Evolutionary conservation across 2,888 invertebrate genomes (phyloP), one percentile per base, ranked within the genome.

Genomic region (Fragum whitleyi): DNA sequence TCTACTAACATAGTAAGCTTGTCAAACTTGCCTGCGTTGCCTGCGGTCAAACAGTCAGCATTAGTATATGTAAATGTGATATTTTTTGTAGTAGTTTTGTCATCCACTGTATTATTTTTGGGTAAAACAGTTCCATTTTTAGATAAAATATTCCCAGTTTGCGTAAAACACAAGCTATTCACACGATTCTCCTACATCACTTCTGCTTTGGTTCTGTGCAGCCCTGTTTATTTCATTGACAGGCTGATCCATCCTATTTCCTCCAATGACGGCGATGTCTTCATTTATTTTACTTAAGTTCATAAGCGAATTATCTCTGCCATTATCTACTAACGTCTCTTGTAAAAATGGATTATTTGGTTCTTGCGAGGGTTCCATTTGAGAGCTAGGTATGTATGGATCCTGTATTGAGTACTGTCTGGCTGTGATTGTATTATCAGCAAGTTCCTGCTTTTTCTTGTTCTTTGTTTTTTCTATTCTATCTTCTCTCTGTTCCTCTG

Each of bases 21-120:
- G 14, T 42, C 21, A 11, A 23, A 36, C 39, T n/a, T n/a, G n/a
- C n/a, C n/a, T n/a, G n/a, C n/a, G n/a, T 55, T 57, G 6, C n/a
- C 9, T n/a, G 11, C 26, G 28, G 28, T 53, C 51, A 59, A 14
- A 23, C 21, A n/a, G 28, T 47, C 39, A 23, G 42, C 67, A 74
- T 51, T 42, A 26, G 74, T 55, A 26, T 62, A 68, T 21, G 55
- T 62, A 65, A 65, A 23, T 2, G 51, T 21, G 39, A 67, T 36
- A 11, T 16, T 53, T 7, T 53, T 53, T 11, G 5, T 7, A 11
- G 21, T 21, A 19, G 7, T 53, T 21, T 7, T 53, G 5, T 7
- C 21, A 53, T 7, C 5, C 53, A 16, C 21, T 53, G 53, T 5
- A 11, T 53, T 53, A 7, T 53, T 53, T n/a, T n/a, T n/a, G n/a